A percentile compares a stretch with the other conserved stretches of the same genome.
Evolutionary conservation across 2,113 vertebrate species (phyloP).

Genomic region (Electrona antarctica): DNA sequence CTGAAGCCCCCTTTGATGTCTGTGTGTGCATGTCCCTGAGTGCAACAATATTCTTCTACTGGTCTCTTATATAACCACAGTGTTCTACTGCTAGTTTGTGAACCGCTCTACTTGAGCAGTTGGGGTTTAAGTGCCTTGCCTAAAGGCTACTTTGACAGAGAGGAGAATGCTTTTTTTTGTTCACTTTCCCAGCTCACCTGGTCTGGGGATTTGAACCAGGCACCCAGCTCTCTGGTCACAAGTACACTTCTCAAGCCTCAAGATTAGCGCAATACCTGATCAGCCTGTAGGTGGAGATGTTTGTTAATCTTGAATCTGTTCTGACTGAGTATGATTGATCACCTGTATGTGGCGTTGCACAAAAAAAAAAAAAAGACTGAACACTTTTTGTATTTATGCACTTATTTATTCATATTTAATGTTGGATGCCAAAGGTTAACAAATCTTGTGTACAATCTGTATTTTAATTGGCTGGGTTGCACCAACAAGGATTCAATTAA

Average conservation of each 20-base stretch:
- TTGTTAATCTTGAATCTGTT: background rate
- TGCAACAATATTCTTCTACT: too few relatives aligned
- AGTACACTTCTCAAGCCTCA: background rate
- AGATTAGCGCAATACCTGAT: constrained; percentile 34
- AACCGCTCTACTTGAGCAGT: too few relatives aligned
- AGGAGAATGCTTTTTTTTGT: too few relatives aligned
- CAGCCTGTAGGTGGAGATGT: background rate
- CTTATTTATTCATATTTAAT: constrained; percentile 55
- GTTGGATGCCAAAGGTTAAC: constrained; percentile 62
- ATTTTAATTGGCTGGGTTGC: background rate
- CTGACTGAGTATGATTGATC: constrained; percentile 38
- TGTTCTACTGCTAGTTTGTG: too few relatives aligned
- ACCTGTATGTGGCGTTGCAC: constrained; percentile 37
- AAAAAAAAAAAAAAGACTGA: constrained; percentile 22
- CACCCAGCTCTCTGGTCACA: constrained; percentile 22
- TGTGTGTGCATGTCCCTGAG: too few relatives aligned
- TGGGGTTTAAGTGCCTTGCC: too few relatives aligned
- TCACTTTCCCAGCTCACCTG: background rate
- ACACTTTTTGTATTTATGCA: constrained; percentile 28
- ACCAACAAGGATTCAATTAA: too few relatives aligned
- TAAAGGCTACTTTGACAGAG: too few relatives aligned
- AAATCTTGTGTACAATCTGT: constrained; percentile 48
- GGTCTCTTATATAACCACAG: too few relatives aligned
- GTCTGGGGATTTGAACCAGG: constrained; percentile 44
- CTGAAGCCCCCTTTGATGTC: too few relatives aligned